These are phyloP conservation scores for Nezara viridula DNA, from an alignment of 2,888 invertebrate species.

Conservation along the genomic window DNA sequence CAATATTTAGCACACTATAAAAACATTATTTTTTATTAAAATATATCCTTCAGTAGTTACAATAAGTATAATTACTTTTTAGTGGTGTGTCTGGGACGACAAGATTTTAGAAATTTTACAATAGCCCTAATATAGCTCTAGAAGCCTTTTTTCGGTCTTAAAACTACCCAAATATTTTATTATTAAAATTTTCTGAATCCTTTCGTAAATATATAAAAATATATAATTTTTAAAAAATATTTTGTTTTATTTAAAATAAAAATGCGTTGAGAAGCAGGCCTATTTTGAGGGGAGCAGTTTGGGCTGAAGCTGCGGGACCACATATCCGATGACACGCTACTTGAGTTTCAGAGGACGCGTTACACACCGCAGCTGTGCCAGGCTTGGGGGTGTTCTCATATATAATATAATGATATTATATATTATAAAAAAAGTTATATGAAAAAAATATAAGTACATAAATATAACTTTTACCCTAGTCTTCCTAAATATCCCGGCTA, in stretches of 20 bases:
- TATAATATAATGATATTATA: neutral
- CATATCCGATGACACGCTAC: conserved; percentile 1
- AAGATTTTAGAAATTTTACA: neutral
- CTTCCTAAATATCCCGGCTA: no score
- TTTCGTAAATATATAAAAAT: neutral
- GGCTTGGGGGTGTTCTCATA: neutral
- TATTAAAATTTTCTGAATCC: neutral
- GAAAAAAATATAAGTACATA: no score
- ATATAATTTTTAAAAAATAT: neutral
- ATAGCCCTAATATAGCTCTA: no score
- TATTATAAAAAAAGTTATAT: neutral
- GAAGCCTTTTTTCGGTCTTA: no score
- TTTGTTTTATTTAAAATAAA: neutral
- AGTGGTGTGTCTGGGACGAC: no score
- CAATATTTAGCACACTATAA: no score
- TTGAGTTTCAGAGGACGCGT: neutral
- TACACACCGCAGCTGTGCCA: neutral
- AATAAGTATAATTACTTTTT: no score
- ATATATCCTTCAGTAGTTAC: no score
- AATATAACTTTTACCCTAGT: no score
- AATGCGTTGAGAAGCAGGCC: conserved; percentile 1
- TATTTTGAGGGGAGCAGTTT: neutral
- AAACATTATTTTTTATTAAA: no score
- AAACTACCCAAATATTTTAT: neutral
- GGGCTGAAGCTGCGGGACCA: neutral